Evolutionary conservation across 2,797 vertebrate species (phyloP), one percentile per base, ranked within the genome.

Genomic region (Parambassis ranga): DNA sequence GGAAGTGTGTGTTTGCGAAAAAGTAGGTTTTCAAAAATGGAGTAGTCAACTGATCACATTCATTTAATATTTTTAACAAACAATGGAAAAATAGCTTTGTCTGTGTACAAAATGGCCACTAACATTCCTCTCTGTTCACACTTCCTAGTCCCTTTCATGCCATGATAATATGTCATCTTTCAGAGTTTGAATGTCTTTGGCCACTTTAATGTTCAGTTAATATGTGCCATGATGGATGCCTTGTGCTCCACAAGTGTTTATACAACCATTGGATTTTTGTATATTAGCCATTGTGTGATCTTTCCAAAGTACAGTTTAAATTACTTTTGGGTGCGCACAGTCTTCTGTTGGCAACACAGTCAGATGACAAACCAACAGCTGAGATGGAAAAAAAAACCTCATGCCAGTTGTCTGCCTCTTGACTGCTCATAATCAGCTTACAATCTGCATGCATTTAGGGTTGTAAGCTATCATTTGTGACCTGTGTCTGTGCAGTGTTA

Each of bases 391-490:
- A 16, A 41, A 68, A 65, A 37, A 27, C 10, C 1, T 39, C 32
- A 44, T 26, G 35, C 63, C 69, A 65, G 69, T 71, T 62, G 19
- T 60, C 32, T 3, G 32, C 13, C 30, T 70, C 50, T 68, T 60
- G 55, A 19, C 28, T 9, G 7, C 46, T 59, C 38, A 33, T 42
- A 64, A 68, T 18, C 18, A 19, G 13, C 61, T 69, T 41, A 56
- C 37, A n/a, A 36, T 32, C 23, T n/a, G 9, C 10, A 37, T 56
- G 7, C 14, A 16, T 33, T 26, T 10, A 23, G 2, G 5, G 26
- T 39, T 64, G 46, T 33, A 41, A 56, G 30, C 47, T 41, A 8
- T 68, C 18, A 16, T 3, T 15, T 11, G 24, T 4, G 13, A 2
- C 23, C 38, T 52, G 33, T 22, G 13, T 59, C 10, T 42, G 41